Evolutionary conservation across 2,113 vertebrate genomes (phyloP).

Genomic region (Notarius lentiginosus): DNA sequence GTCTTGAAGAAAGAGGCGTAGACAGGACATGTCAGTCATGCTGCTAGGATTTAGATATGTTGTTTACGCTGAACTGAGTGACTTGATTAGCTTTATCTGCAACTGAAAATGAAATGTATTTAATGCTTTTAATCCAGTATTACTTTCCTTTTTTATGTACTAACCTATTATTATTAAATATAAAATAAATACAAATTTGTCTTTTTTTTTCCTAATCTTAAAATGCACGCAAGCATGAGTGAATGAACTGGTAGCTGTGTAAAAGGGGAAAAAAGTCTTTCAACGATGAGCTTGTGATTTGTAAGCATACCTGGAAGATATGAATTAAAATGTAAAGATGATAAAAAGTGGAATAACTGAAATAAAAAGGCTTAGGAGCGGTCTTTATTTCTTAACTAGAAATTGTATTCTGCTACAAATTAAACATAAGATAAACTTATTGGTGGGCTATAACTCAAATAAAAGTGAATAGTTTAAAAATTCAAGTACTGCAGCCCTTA

Average conservation of each 20-base stretch:
- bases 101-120: neutral
- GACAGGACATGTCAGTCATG: conserved; percentile 1
- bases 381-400: neutral
- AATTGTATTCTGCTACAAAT: neutral
- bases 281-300: neutral
- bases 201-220: neutral
- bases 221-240: neutral
- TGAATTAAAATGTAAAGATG: neutral
- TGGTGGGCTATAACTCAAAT: neutral
- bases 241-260: neutral
- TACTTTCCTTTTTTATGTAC: neutral
- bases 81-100: conserved; percentile 16
- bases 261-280: neutral
- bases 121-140: neutral
- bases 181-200: neutral
- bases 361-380: neutral
- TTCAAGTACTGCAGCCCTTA: neutral
- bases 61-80: conserved; percentile 5
- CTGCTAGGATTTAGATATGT: neutral
- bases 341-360: neutral
- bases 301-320: neutral
- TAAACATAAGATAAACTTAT: neutral
- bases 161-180: neutral
- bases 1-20: neutral
- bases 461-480: neutral